Conservation (phyloP, 2,797 vertebrate genomes). For the Amniataba percoides region DNA sequence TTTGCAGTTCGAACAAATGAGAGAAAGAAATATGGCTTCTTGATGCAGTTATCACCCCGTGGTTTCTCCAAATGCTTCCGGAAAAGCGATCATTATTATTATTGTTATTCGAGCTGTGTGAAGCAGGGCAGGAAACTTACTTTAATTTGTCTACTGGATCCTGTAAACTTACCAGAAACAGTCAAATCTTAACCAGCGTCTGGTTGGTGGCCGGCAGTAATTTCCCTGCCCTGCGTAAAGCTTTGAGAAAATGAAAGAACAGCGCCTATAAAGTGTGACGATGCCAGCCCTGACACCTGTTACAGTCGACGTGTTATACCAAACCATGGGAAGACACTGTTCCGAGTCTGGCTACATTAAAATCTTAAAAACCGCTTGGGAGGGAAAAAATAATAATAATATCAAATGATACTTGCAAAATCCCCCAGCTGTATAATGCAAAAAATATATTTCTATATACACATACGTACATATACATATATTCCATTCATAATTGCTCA, state of each 20-base stretch:
- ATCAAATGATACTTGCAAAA: slow-evolving; percentile 85
- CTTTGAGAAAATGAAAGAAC: slow-evolving; percentile 73
- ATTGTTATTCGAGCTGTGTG: slow-evolving; percentile 54
- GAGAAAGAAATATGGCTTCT: slow-evolving; percentile 87
- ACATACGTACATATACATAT: slow-evolving; percentile 87
- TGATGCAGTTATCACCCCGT: slow-evolving; percentile 80
- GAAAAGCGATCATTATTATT: slow-evolving; percentile 50
- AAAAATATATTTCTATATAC: slow-evolving; percentile 90
- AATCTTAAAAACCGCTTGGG: slow-evolving; percentile 80
- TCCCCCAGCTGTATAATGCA: slow-evolving; percentile 85
- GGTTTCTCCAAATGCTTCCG: slow-evolving; percentile 73
- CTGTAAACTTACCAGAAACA: slow-evolving; percentile 40
- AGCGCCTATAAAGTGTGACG: slow-evolving; percentile 67
- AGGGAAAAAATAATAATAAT: slow-evolving; percentile 69
- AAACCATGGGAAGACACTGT: slow-evolving; percentile 84
- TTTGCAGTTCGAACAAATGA: slow-evolving; percentile 78
- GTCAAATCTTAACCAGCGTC: slow-evolving; percentile 29
- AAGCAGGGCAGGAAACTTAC: slow-evolving; percentile 60
- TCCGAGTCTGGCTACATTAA: slow-evolving; percentile 82
- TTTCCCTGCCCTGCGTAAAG: slow-evolving; percentile 71
- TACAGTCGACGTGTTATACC: slow-evolving; percentile 74
- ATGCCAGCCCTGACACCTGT: slow-evolving; percentile 62
- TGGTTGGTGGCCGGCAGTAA: slow-evolving; percentile 22
- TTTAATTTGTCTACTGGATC: background rate
- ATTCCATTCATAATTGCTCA: slow-evolving; percentile 86